These are phyloP conservation scores for Tiaroga cobitis DNA, from an alignment of 2,797 vertebrate genomes.

Conservation along the genomic window DNA sequence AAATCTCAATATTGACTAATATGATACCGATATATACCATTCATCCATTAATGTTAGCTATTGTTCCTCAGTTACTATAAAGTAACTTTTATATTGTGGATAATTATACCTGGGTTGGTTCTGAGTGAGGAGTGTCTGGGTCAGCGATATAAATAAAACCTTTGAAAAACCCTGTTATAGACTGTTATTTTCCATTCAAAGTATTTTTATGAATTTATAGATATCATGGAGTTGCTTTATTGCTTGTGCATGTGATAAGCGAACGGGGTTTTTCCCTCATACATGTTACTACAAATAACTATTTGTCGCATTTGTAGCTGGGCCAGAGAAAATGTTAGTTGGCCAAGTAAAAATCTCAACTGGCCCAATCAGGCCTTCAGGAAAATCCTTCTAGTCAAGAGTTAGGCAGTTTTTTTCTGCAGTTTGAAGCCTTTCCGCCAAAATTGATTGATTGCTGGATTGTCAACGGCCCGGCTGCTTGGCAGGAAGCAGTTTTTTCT, in stretches of 20 bases:
- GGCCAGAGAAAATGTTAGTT: background rate
- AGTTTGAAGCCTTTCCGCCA: constrained; percentile 47
- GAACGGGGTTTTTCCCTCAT: background rate
- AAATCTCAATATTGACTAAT: background rate
- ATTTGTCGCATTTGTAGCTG: background rate
- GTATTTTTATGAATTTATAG: background rate
- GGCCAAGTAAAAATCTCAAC: background rate
- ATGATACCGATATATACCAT: background rate
- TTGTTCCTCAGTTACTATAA: background rate
- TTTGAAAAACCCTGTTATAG: background rate
- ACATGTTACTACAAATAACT: background rate
- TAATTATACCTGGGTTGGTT: background rate
- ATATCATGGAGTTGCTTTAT: background rate
- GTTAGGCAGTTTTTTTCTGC: constrained; percentile 1
- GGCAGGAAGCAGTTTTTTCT: constrained; percentile 49
- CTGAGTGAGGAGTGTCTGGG: background rate
- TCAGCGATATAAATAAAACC: background rate
- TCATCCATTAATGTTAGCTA: background rate
- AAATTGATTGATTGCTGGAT: constrained; percentile 54
- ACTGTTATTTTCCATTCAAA: background rate
- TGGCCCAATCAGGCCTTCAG: background rate
- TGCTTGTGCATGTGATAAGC: background rate
- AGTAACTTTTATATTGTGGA: background rate
- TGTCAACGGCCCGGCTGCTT: constrained; percentile 38
- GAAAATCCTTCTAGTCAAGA: constrained; percentile 7